Evolutionary conservation across 2,888 invertebrate species (phyloP), one percentile per base, ranked within the genome.

Genomic region (Romanomermis culicivorax): DNA sequence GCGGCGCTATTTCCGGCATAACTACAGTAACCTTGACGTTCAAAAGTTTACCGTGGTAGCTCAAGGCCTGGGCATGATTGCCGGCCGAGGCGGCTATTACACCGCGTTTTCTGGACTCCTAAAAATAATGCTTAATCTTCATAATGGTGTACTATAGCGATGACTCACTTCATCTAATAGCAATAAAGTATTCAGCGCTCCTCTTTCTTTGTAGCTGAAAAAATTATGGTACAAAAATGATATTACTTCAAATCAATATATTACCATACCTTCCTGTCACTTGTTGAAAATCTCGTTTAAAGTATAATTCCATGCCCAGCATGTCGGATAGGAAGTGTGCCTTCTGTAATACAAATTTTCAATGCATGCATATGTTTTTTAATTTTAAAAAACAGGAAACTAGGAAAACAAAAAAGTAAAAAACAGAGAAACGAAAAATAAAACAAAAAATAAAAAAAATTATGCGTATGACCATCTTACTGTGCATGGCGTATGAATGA

Each of bases 211-310:
- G 69, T 91, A 89, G 71, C 87, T 85, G 66, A 49, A 68, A 62
- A 53, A 25, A 52, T 36, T 36, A 36, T 11, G 11, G 7, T 36
- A 52, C 27, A 29, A 29, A 17, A 2, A 56, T 7, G 25, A n/a
- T 7, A 7, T 4, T 11, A 51, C n/a, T 51, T n/a, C 4, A n/a
- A 26, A 29, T 25, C 7, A 25, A 24, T 11, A 26, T 17, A 7
- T 7, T 51, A 23, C 20, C 23, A 29, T 59, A 85, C 84, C 86
- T 89, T 68, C 91, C 91, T n/a, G 91, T 93, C 60, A 79, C 80
- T 72, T 91, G 89, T 17, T 87, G 76, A 68, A 85, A 89, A 70
- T 93, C 91, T 69, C 88, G 88, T 72, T 91, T 93, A 63, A 91
- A 77, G 71, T 79, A 91, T 60, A 93, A 77, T 36, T 88, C 82